Conservation (phyloP, 1,140 invertebrate species). For the Microplitis mediator region DNA sequence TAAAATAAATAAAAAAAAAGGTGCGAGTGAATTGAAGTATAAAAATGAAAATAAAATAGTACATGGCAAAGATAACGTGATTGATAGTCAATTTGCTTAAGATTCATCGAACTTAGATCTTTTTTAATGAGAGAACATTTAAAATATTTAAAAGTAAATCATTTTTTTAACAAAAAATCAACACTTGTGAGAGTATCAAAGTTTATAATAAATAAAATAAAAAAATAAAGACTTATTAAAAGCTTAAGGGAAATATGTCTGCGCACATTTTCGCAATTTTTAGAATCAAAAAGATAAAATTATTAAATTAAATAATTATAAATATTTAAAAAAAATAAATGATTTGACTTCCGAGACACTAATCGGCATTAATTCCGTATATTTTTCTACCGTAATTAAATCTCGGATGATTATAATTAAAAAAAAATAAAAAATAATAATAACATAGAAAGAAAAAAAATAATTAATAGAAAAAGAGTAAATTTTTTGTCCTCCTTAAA, state of each 20-base stretch:
- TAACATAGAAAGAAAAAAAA: neutral
- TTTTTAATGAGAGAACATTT: neutral
- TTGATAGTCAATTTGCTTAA: constrained; percentile 8
- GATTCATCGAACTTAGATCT: constrained; percentile 9
- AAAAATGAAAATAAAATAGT: constrained; percentile 12
- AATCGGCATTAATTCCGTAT: constrained; percentile 39
- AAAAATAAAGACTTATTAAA: neutral
- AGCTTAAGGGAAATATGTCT: neutral
- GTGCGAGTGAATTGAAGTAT: neutral
- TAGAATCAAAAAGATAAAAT: neutral
- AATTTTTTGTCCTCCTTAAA: constrained; percentile 31
- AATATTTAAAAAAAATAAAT: neutral
- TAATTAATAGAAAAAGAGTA: constrained; percentile 21
- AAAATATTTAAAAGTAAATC: neutral
- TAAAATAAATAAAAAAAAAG: constrained; percentile 7
- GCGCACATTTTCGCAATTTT: constrained; percentile 9
- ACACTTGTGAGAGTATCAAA: neutral
- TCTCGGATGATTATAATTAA: constrained; percentile 9
- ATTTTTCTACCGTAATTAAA: constrained; percentile 43
- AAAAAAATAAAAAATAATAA: no score
- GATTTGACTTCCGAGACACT: constrained; percentile 39
- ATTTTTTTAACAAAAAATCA: neutral
- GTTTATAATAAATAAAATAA: neutral
- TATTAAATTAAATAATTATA: no score
- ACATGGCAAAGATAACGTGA: neutral